Evolutionary conservation across 2,888 invertebrate genomes (phyloP), one percentile per base, ranked within the genome.

Genomic region (Drosophila mayaguana): DNA sequence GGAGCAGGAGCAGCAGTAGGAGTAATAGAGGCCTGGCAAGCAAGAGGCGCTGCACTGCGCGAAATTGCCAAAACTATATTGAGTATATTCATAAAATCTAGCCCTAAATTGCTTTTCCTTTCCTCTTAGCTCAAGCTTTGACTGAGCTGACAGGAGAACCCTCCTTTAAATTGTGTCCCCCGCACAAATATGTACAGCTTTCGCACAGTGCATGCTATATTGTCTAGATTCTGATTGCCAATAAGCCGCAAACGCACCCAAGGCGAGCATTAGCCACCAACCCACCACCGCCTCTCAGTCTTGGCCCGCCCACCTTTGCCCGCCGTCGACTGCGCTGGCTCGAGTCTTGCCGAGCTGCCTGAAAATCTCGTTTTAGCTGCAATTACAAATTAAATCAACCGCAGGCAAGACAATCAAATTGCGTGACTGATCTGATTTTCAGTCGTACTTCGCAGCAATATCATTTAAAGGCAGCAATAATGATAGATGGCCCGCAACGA

Each of bases 371-470:
- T 72, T 80, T 75, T 63, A 56, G 45, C 74, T 70, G 56, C 78
- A 88, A 85, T 85, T 85, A 83, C 86, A 83, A 85, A 81, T 85
- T 80, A 81, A 86, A 82, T 82, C 78, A 81, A 69, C 69, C 71
- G 46, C 78, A 70, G 51, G 68, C 48, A 68, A 63, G 48, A 48
- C 36, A 67, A 68, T 63, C 57, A 62, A 88, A 78, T 72, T 80
- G 80, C 59, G 51, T 71, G 65, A 62, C 66, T 54, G 42, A 65
- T 74, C 60, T 73, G 65, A 66, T 66, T 66, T 56, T 43, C 46
- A 60, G 25, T 25, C 51, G 53, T 46, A 53, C 36, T 50, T 40
- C 32, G n/a, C 50, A 50, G 45, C 34, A 32, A 53, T 55, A 62
- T 20, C 62, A 57, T 46, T 12, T 12, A 43, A 32, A 36, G 53